Evolutionary conservation across 2,113 vertebrate genomes (phyloP), one percentile per base, ranked within the genome.

Genomic region (Mobula birostris): DNA sequence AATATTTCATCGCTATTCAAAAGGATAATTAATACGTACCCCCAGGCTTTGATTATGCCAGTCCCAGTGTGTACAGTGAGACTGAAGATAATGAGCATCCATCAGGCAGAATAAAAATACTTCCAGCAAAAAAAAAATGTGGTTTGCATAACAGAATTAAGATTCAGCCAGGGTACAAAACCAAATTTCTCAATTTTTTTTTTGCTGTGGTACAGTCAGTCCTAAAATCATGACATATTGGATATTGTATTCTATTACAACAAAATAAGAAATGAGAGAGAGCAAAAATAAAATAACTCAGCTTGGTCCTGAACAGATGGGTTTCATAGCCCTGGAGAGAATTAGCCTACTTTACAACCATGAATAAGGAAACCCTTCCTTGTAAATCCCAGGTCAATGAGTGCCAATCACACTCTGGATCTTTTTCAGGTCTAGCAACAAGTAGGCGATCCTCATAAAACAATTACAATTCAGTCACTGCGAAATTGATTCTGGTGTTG

Each of bases 1-100:
- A 99, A 99, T 99, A 99, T 99, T 98, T 99, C 98, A 99, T 99
- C 98, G 98, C 98, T 98, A 99, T 99, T 99, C 98, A 99, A 99
- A 98, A 98, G 98, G 98, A 98, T 99, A 99, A 99, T 99, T 99
- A 99, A 99, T 99, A 98, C 97, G 97, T 98, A 98, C 98, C 98
- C 98, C 97, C 98, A 98, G 98, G 98, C 98, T 99, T 99, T 99
- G 98, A 99, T 99, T 98, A 98, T 98, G 97, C 98, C 97, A 97
- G 97, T 98, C 97, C 96, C 97, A 97, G 98, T 97, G 98, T 97
- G 97, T 97, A 97, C 97, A 95, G 97, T 97, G 97, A 97, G 96
- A 96, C 96, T 97, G 96, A 97, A 97, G 97, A 98, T 99, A 99
- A 99, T 98, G 98, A 99, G 97, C 97, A 97, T 98, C 98, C 98